Evolutionary conservation across 2,888 invertebrate genomes (phyloP).

Genomic region (Cheilosia vulpina): DNA sequence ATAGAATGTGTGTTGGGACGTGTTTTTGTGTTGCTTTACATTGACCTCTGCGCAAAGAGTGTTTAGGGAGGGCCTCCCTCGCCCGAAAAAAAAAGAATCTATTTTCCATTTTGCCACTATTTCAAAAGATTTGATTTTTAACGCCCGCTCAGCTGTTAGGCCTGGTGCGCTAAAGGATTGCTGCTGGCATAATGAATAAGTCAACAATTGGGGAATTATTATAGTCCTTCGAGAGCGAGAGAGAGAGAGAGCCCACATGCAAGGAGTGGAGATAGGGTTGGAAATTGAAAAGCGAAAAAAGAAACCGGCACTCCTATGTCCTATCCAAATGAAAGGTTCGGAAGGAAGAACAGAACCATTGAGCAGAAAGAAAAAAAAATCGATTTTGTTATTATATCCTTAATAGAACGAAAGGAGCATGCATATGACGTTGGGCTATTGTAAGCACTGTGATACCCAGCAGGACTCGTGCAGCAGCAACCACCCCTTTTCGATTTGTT

Average conservation of each 20-base stretch:
- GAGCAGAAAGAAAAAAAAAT: slow-evolving; percentile 42
- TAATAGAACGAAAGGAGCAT: slow-evolving; percentile 46
- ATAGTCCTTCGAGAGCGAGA: too few relatives aligned
- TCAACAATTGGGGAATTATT: not conserved
- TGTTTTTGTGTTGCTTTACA: slow-evolving; percentile 9
- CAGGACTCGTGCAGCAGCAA: slow-evolving; percentile 36
- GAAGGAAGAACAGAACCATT: not conserved
- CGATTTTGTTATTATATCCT: slow-evolving; percentile 70
- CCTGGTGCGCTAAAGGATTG: not conserved
- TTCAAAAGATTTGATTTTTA: not conserved
- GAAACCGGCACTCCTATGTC: slow-evolving; percentile 59
- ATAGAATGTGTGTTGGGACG: slow-evolving; percentile 21
- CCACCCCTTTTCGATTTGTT: slow-evolving; percentile 57
- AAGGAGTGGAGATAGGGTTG: slow-evolving; percentile 25
- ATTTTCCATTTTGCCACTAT: slow-evolving; percentile 46
- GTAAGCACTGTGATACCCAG: slow-evolving; percentile 39
- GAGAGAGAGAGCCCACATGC: not conserved
- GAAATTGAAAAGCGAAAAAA: slow-evolving; percentile 20
- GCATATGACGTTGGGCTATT: slow-evolving; percentile 51
- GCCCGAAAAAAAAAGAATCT: slow-evolving; percentile 3
- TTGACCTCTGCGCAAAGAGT: slow-evolving; percentile 46
- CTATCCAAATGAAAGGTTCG: slow-evolving; percentile 32
- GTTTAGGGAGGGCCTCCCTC: not conserved
- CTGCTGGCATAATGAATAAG: not conserved
- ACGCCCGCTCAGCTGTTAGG: slow-evolving; percentile 15